Evolutionary conservation across 2,888 invertebrate species (phyloP).

Genomic region (Biston stratarius): DNA sequence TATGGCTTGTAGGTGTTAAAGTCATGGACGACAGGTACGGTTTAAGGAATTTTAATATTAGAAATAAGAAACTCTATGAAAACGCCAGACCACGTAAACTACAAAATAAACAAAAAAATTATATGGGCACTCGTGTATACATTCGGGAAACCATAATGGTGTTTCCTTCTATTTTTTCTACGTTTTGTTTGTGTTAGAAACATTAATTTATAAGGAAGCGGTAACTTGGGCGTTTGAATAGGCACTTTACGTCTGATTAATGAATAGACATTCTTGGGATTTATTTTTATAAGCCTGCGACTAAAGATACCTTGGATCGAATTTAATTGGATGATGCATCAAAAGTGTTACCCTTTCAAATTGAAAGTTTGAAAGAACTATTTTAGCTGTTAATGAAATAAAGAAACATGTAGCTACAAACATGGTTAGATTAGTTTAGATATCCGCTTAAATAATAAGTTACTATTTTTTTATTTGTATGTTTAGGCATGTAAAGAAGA

Average conservation of each 20-base stretch:
- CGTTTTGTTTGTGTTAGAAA: constrained; percentile 62
- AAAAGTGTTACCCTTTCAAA: constrained; percentile 46
- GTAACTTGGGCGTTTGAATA: constrained; percentile 59
- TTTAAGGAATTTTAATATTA: constrained; percentile 50
- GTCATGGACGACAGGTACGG: constrained; percentile 57
- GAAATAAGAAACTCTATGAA: constrained; percentile 46
- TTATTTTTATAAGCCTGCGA: constrained; percentile 58
- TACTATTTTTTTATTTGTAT: too few relatives aligned
- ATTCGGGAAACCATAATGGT: constrained; percentile 34
- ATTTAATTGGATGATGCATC: constrained; percentile 71
- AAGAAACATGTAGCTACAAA: neutral
- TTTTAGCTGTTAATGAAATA: neutral
- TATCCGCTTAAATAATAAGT: too few relatives aligned
- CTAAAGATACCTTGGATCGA: constrained; percentile 50
- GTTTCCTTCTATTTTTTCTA: constrained; percentile 47
- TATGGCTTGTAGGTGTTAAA: constrained; percentile 65
- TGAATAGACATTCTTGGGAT: constrained; percentile 61
- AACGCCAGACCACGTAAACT: constrained; percentile 40
- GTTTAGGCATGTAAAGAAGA: too few relatives aligned
- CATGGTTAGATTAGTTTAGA: neutral
- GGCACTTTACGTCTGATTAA: constrained; percentile 70
- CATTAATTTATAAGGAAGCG: constrained; percentile 68
- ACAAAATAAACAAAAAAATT: constrained; percentile 33
- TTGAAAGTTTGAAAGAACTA: constrained; percentile 9
- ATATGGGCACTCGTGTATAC: constrained; percentile 34